phyloP scores from a whole-genome alignment of 1,140 invertebrate genomes.

The Meloidogyne floridensis region DNA sequence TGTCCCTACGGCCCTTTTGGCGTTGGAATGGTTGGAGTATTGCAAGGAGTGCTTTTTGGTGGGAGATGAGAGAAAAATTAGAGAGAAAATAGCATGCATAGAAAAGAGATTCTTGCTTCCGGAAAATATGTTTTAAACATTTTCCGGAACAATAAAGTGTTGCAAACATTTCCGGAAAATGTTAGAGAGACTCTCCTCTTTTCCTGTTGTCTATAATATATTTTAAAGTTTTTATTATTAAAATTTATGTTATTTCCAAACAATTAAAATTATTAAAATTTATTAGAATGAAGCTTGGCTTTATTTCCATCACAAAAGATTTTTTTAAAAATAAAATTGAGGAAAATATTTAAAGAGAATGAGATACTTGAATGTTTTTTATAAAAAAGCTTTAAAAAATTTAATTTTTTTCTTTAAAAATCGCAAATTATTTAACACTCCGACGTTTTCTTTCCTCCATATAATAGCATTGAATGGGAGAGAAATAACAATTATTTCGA shows the following conservation, averaged over 20 bases:
- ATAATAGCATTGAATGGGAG: conserved; percentile 28
- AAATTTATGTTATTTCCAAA: too few species aligned
- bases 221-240: neutral
- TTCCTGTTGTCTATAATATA: neutral
- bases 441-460: conserved; percentile 21
- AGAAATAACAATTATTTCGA: conserved; percentile 29
- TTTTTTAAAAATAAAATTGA: too few species aligned
- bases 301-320: neutral
- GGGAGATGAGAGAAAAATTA: neutral
- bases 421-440: conserved; percentile 4
- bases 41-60: neutral
- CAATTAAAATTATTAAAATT: too few species aligned
- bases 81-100: neutral
- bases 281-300: neutral
- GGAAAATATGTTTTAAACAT: neutral
- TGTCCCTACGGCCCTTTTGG: neutral
- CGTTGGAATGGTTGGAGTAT: neutral
- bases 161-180: neutral
- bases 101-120: neutral
- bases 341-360: too few species aligned
- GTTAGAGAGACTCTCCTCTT: neutral
- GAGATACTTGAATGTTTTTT: neutral
- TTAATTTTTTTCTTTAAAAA: too few species aligned
- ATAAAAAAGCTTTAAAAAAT: too few species aligned
- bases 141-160: too few species aligned